Percentiles rank a stretch among this genome's conserved stretches.
phyloP scores from a whole-genome alignment of 2,113 vertebrate genomes.

The Prolemur simus region DNA sequence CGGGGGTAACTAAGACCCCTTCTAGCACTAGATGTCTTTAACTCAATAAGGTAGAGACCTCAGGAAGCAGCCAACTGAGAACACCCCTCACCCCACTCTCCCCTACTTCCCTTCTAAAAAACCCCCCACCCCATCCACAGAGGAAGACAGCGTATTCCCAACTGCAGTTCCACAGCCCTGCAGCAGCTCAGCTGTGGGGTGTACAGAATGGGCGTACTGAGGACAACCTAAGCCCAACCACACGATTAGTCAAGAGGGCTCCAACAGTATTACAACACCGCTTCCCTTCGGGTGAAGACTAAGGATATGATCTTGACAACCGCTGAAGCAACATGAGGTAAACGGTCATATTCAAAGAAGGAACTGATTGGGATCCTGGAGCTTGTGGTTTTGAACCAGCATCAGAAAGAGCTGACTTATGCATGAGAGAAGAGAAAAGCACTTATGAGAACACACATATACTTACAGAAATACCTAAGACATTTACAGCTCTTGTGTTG shows the following conservation, averaged over 20 bases:
- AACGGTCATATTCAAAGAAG: slow-evolving; percentile 9
- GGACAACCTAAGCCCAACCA: background rate
- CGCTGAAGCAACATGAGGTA: background rate
- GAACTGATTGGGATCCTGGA: background rate
- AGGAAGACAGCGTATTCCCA: background rate
- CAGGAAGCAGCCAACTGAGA: background rate
- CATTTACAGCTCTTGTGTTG: background rate
- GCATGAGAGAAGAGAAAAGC: background rate
- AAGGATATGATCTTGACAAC: background rate
- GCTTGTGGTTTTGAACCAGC: slow-evolving; percentile 24
- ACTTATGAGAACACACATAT: background rate
- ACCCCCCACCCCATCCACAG: background rate
- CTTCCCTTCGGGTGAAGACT: background rate
- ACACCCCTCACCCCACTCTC: background rate
- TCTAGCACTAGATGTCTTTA: background rate
- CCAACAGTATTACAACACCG: background rate
- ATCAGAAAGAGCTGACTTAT: background rate
- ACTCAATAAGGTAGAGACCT: background rate
- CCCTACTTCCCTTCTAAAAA: background rate
- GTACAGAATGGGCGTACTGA: background rate
- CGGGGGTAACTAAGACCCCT: background rate
- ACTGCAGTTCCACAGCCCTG: background rate
- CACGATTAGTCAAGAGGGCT: background rate
- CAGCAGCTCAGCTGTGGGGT: background rate
- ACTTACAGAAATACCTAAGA: background rate